Evolutionary conservation across 2,888 invertebrate genomes (phyloP).

Genomic region (Melitaea athalia): DNA sequence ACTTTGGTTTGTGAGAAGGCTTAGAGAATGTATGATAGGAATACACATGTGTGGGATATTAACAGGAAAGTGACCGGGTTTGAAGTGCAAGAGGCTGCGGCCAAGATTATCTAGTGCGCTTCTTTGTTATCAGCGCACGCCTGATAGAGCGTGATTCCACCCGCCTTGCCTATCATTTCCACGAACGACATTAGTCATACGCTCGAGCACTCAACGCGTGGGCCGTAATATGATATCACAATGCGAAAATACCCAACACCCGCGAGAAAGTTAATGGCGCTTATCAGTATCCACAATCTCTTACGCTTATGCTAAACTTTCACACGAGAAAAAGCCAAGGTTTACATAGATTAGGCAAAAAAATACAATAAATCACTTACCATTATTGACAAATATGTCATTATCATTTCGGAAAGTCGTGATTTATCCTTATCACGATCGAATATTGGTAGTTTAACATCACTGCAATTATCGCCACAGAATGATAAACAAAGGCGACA

Average conservation of each 20-base stretch:
- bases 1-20: slow-evolving; percentile 47
- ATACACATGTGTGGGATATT: slow-evolving; percentile 45
- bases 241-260: slow-evolving; percentile 83
- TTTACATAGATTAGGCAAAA: slow-evolving; percentile 50
- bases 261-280: slow-evolving; percentile 84
- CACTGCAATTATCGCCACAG: slow-evolving; percentile 86
- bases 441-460: slow-evolving; percentile 89
- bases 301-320: slow-evolving; percentile 80
- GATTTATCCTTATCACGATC: slow-evolving; percentile 88
- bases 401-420: slow-evolving; percentile 87
- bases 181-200: slow-evolving; percentile 82
- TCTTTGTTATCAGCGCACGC: slow-evolving; percentile 77
- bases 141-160: slow-evolving; percentile 65
- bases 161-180: slow-evolving; percentile 78
- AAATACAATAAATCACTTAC: slow-evolving; percentile 79
- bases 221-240: slow-evolving; percentile 84
- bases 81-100: slow-evolving; percentile 23
- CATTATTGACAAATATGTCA: slow-evolving; percentile 90
- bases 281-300: slow-evolving; percentile 83
- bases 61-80: slow-evolving; percentile 16
- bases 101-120: slow-evolving; percentile 52
- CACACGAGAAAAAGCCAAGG: slow-evolving; percentile 77
- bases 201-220: slow-evolving; percentile 78
- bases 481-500: slow-evolving; percentile 96
- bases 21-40: slow-evolving; percentile 42